These are phyloP conservation scores for Ciconia stormi DNA, from an alignment of 2,113 vertebrate genomes.

Conservation along the genomic window DNA sequence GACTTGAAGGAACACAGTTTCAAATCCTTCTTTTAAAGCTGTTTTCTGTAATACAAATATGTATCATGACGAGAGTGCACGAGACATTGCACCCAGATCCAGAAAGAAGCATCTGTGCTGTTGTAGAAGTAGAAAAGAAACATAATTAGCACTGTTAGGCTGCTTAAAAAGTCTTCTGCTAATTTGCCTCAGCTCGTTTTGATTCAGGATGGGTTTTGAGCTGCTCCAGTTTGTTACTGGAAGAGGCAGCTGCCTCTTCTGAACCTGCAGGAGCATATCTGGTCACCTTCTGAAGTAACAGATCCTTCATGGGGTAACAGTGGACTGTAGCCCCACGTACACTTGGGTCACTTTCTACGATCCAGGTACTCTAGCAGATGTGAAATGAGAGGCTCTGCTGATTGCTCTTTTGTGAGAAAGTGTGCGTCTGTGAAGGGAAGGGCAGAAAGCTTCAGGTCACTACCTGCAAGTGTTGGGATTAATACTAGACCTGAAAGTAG, in stretches of 20 bases:
- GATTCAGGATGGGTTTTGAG: neutral
- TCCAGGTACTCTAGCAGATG: neutral
- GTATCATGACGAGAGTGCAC: accelerated
- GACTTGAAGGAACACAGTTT: neutral
- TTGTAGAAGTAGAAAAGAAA: neutral
- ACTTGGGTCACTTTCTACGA: neutral
- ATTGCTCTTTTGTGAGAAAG: neutral
- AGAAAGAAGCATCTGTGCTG: neutral
- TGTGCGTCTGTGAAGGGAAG: neutral
- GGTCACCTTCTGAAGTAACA: neutral
- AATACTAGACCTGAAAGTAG: neutral
- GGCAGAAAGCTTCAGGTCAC: neutral
- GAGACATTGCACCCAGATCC: neutral
- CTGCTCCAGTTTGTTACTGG: neutral
- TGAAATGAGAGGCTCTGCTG: neutral
- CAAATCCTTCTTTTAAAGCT: neutral
- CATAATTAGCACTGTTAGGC: neutral
- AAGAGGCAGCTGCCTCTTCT: neutral
- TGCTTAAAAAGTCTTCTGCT: neutral
- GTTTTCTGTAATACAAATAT: neutral
- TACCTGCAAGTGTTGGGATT: neutral
- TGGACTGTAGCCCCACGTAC: neutral
- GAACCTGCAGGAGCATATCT: neutral
- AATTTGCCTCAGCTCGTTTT: neutral
- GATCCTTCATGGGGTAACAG: neutral